These are phyloP conservation scores for Chymomyza costata DNA, from an alignment of 1,140 invertebrate genomes.

Conservation along the genomic window DNA sequence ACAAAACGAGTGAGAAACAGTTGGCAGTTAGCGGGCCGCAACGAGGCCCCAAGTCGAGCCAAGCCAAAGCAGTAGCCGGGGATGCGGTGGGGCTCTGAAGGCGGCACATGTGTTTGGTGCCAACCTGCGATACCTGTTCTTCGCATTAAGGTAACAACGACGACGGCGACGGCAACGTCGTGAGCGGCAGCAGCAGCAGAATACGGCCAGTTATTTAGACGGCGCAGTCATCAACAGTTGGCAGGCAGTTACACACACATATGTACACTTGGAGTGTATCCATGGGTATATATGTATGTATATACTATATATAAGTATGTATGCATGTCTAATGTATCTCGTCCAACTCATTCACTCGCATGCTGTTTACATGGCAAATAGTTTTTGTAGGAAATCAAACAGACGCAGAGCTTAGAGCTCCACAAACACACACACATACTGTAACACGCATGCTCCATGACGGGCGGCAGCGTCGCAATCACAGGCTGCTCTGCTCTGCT, in stretches of 20 bases:
- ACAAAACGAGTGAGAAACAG: constrained; percentile 33
- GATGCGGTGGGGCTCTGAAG: background rate
- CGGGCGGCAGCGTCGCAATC: constrained; percentile 32
- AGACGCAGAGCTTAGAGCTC: constrained; percentile 28
- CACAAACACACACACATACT: background rate
- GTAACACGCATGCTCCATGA: constrained; percentile 2
- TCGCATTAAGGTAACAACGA: constrained; percentile 36
- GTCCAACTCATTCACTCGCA: constrained; percentile 33
- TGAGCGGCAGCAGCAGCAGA: constrained; percentile 37
- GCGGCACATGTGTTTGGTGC: constrained; percentile 64
- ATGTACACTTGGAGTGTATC: constrained; percentile 20
- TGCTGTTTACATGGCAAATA: constrained; percentile 46
- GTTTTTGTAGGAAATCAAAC: constrained; percentile 50
- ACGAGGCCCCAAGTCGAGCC: background rate
- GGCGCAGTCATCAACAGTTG: constrained; percentile 63
- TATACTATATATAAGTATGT: constrained; percentile 15
- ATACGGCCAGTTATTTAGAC: constrained; percentile 60
- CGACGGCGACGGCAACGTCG: constrained; percentile 7
- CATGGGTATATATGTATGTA: background rate
- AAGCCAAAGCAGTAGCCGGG: background rate
- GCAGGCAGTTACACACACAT: constrained; percentile 37
- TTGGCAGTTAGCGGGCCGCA: constrained; percentile 35
- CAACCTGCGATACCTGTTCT: constrained; percentile 70
- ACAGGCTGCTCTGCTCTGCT: constrained; percentile 45
- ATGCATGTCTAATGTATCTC: constrained; percentile 46